These are phyloP conservation scores for Okamejei kenojei DNA, from an alignment of 2,797 vertebrate genomes.

Conservation along the genomic window DNA sequence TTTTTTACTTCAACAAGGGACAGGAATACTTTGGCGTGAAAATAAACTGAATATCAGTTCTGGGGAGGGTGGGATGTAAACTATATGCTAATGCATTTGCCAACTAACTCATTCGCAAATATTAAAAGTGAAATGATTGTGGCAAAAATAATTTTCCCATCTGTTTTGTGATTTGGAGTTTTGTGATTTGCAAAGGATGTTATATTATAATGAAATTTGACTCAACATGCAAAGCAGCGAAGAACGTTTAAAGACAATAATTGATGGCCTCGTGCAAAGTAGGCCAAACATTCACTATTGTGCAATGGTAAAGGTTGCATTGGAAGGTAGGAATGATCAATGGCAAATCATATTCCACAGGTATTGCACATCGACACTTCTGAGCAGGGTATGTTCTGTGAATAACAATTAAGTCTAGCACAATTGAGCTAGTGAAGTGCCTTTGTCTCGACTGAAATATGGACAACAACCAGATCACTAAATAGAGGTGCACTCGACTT, in stretches of 20 bases:
- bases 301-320: neutral
- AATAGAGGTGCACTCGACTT: neutral
- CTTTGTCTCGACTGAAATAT: neutral
- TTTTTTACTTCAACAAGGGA: neutral
- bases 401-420: conserved; percentile 43
- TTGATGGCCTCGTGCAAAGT: conserved; percentile 7
- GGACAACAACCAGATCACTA: neutral
- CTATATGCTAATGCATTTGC: neutral
- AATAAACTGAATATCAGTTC: neutral
- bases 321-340: neutral
- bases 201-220: neutral
- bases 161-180: conserved; percentile 70
- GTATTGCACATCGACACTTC: neutral
- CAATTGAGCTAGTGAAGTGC: conserved; percentile 49
- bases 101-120: neutral
- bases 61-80: neutral
- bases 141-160: conserved; percentile 67
- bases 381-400: conserved; percentile 41
- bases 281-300: neutral
- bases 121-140: neutral
- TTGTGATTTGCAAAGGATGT: neutral
- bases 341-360: no score
- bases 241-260: neutral
- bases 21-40: neutral
- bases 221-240: conserved; percentile 35